Evolutionary conservation across 2,888 invertebrate species (phyloP), one percentile per base, ranked within the genome.

Genomic region (Hermodice carunculata): DNA sequence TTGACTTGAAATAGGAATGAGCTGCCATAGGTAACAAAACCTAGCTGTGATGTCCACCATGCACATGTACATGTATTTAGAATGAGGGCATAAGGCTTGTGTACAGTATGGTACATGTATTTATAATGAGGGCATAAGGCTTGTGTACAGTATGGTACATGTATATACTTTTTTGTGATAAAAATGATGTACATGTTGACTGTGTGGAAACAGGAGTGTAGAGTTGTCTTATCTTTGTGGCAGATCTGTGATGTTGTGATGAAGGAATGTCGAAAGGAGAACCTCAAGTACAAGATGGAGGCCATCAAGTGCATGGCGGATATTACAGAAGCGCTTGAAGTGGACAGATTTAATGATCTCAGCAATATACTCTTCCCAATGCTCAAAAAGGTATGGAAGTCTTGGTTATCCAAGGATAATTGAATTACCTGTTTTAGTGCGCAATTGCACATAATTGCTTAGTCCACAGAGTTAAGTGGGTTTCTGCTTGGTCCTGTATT

Each of bases 241-340:
- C 19, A 24, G 28, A 49, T 60, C 26, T 29, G 51, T 29, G 91
- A 91, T 69, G 90, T 91, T 1, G 87, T 94, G 17, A 87, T 95
- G 76, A 90, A 90, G 75, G 96, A 96, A 86, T 91, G 93, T 69
- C 90, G 91, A 66, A 95, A 95, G 80, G 93, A 93, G 62, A 92
- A 93, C 77, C 88, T 91, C 54, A 88, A 88, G 42, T 95, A 96
- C 88, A 92, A 93, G 78, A 89, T 90, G 3, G 89, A 90, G 81
- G 93, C 93, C 0, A 84, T 95, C 56, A 86, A 89, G 49, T 91
- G 93, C 43, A 87, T 94, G 37, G 93, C 92, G 0, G 90, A 90
- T 54, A 91, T 95, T 56, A 87, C 95, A 24, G 91, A 93, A 26
- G 90, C 91, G 49, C 88, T 93, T 42, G 88, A 91, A 78, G 67